Evolutionary conservation across 2,888 invertebrate species (phyloP).

Genomic region (Zhengitettix transpicula): DNA sequence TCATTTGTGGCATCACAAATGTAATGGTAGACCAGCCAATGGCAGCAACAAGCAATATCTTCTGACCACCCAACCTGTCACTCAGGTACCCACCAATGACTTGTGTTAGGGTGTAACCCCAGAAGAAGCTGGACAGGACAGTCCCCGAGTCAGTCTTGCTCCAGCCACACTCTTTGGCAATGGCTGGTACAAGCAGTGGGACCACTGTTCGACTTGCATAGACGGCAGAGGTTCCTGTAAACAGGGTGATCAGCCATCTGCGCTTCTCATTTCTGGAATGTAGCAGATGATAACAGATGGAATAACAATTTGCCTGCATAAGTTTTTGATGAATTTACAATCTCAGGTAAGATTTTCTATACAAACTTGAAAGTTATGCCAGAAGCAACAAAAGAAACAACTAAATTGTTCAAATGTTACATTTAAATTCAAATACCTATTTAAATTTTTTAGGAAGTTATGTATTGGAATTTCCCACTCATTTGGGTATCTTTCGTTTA

Average conservation of each 20-base stretch:
- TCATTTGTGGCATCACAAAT: conserved; percentile 36
- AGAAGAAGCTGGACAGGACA: conserved; percentile 52
- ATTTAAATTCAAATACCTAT: no score
- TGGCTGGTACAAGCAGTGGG: conserved; percentile 43
- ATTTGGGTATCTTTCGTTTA: no score
- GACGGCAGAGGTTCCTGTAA: conserved; percentile 44
- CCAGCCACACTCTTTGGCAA: conserved; percentile 46
- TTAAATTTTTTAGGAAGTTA: no score
- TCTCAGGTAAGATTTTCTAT: background rate
- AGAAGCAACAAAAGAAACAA: no score
- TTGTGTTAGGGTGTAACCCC: conserved; percentile 54
- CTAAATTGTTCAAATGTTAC: no score
- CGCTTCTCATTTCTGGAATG: conserved; percentile 31
- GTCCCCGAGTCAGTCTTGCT: conserved; percentile 52
- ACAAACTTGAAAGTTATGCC: no score
- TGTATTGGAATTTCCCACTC: no score
- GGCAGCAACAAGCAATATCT: conserved; percentile 42
- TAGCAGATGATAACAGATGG: background rate
- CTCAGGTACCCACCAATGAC: conserved; percentile 38
- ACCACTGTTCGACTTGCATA: conserved; percentile 50
- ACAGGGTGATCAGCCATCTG: conserved; percentile 39
- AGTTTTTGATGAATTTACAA: background rate
- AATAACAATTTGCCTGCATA: background rate
- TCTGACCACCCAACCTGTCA: conserved; percentile 45
- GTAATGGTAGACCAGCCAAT: conserved; percentile 38